phyloP scores from a whole-genome alignment of 2,888 invertebrate species.

The Brachylomia viminalis region DNA sequence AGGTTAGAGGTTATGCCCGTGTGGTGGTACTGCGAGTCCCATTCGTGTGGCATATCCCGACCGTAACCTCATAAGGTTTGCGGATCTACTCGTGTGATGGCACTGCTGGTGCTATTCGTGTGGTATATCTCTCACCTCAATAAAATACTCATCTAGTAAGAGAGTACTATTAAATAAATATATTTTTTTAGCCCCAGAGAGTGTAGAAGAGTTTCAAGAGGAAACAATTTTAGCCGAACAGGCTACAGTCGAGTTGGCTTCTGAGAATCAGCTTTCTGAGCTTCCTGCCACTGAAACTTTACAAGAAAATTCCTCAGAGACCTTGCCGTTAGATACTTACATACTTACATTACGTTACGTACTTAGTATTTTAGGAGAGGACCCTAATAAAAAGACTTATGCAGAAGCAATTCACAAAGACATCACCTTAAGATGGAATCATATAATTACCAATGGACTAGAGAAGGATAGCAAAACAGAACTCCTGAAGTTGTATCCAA shows the following conservation, averaged over 20 bases:
- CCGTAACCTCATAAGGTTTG: too few relatives aligned
- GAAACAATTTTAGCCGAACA: neutral
- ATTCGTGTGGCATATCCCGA: too few relatives aligned
- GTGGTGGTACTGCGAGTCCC: too few relatives aligned
- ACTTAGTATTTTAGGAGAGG: neutral
- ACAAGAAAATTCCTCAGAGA: too few relatives aligned
- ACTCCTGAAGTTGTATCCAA: too few relatives aligned
- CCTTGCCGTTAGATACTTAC: neutral
- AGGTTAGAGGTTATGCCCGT: too few relatives aligned
- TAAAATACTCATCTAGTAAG: too few relatives aligned
- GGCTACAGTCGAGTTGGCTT: neutral
- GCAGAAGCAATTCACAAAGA: neutral
- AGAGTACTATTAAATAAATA: too few relatives aligned
- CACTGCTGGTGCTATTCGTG: too few relatives aligned
- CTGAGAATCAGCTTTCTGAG: neutral
- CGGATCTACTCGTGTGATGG: too few relatives aligned
- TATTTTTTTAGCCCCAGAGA: neutral
- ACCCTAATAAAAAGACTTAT: neutral
- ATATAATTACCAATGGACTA: neutral
- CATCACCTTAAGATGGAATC: neutral
- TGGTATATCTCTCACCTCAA: too few relatives aligned
- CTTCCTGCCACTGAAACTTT: neutral
- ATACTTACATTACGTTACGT: too few relatives aligned
- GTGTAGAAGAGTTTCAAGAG: neutral
- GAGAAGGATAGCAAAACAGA: neutral